Percentiles rank a stretch among this genome's conserved stretches.
Evolutionary conservation across 2,888 invertebrate genomes (phyloP).

Genomic region (Drosophila pseudotalamancana): DNA sequence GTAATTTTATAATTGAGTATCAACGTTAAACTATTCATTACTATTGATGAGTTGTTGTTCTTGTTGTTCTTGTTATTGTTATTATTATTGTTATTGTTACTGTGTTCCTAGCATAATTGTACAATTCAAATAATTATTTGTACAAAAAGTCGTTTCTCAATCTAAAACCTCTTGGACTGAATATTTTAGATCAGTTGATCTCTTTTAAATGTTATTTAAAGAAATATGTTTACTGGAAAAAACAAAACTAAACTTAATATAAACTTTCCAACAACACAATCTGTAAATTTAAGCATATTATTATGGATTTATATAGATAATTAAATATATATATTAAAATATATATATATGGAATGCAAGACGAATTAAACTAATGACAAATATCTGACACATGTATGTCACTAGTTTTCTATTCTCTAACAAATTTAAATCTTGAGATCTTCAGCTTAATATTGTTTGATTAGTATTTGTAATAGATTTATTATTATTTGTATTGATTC

Average conservation of each 20-base stretch:
- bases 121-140: no score
- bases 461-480: conserved; percentile 48
- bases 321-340: no score
- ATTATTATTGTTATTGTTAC: conserved; percentile 4
- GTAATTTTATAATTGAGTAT: conserved; percentile 47
- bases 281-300: no score
- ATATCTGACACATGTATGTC: background rate
- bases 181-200: no score
- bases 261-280: no score
- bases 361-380: background rate
- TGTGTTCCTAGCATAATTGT: background rate
- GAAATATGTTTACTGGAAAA: background rate
- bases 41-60: conserved; percentile 27
- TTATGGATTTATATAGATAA: no score
- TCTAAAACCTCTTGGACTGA: no score
- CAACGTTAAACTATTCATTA: conserved; percentile 31
- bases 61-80: conserved; percentile 4
- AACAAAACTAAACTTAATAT: no score
- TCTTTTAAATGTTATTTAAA: no score
- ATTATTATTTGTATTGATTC: conserved; percentile 38
- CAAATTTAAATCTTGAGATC: conserved; percentile 8
- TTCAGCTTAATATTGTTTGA: conserved; percentile 46
- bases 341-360: no score
- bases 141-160: no score
- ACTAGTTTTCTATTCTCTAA: conserved; percentile 4